These are phyloP conservation scores for Zeus faber DNA, from an alignment of 2,113 vertebrate species.

Conservation along the genomic window DNA sequence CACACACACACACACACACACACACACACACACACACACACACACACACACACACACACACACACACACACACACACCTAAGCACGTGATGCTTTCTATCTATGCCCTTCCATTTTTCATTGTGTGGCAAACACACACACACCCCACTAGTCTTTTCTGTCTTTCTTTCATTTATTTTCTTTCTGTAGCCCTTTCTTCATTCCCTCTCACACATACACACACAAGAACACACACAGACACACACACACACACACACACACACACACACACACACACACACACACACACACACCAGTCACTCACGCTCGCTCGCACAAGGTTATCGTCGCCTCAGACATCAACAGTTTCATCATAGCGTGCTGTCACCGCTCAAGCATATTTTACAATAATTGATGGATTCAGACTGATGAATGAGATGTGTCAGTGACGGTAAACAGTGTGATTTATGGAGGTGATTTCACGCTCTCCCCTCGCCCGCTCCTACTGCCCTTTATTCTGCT, in stretches of 20 bases:
- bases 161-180: not conserved
- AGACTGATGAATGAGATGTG: slow-evolving; percentile 51
- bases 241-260: not conserved
- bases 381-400: slow-evolving; percentile 43
- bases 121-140: slow-evolving; percentile 12
- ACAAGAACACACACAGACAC: not conserved
- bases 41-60: not conserved
- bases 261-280: slow-evolving; percentile 4
- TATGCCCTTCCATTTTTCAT: no score
- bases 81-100: not conserved
- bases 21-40: slow-evolving; percentile 1
- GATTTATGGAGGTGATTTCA: slow-evolving; percentile 54
- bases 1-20: not conserved
- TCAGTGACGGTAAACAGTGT: slow-evolving; percentile 49
- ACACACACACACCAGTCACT: slow-evolving; percentile 3
- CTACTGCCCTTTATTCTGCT: slow-evolving; percentile 27
- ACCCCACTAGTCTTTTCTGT: not conserved
- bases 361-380: slow-evolving; percentile 31
- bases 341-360: slow-evolving; percentile 49
- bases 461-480: slow-evolving; percentile 21
- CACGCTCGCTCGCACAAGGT: slow-evolving; percentile 44
- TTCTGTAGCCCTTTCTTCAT: not conserved
- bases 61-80: not conserved
- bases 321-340: slow-evolving; percentile 47
- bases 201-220: not conserved